Conservation (phyloP, 2,113 vertebrate genomes). For the Glareola pratincola region DNA sequence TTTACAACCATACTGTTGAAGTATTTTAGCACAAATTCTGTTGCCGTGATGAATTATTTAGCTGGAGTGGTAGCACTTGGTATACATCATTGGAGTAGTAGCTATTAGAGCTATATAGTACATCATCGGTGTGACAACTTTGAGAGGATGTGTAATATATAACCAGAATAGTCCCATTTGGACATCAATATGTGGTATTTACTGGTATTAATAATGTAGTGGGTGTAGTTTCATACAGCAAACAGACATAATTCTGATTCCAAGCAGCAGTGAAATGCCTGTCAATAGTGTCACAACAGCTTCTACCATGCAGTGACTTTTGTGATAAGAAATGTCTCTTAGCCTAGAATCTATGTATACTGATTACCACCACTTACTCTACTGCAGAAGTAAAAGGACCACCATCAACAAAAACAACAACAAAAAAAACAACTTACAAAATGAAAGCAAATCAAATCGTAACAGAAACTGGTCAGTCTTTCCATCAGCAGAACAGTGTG, state of each 20-base stretch:
- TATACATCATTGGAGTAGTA: constrained; percentile 65
- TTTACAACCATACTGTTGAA: constrained; percentile 31
- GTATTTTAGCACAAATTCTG: constrained; percentile 6
- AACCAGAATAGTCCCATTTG: constrained; percentile 43
- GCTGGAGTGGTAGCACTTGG: constrained; percentile 23
- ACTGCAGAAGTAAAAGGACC: background rate
- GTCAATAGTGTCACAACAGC: background rate
- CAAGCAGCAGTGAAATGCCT: constrained; percentile 15
- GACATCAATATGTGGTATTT: constrained; percentile 51
- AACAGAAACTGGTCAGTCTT: background rate
- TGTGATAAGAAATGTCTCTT: constrained; percentile 24
- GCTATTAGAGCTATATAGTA: constrained; percentile 60
- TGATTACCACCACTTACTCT: background rate
- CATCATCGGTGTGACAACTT: constrained; percentile 63
- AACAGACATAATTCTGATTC: constrained; percentile 32
- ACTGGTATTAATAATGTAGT: constrained; percentile 58
- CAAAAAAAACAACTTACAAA: background rate
- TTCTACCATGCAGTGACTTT: background rate
- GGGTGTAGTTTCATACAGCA: constrained; percentile 47
- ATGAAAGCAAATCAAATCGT: background rate
- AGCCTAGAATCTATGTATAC: background rate
- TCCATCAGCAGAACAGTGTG: background rate
- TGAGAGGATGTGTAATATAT: constrained; percentile 61
- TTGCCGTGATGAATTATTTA: constrained; percentile 51
- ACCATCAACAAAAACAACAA: background rate